Evolutionary conservation across 2,888 invertebrate genomes (phyloP).

Genomic region (Philonicus albiceps): DNA sequence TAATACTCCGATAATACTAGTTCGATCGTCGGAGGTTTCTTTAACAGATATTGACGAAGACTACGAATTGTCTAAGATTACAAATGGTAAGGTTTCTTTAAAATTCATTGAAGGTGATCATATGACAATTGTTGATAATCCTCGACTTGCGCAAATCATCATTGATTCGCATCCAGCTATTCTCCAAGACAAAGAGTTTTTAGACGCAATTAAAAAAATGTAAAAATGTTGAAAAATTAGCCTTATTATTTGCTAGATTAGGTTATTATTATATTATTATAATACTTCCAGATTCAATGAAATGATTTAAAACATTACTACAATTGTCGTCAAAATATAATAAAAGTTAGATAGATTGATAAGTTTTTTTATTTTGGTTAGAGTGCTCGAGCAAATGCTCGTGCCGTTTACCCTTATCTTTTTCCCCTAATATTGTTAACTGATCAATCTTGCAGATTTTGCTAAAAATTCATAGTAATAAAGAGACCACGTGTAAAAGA

Average conservation of each 20-base stretch:
- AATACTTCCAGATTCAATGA: too few species aligned
- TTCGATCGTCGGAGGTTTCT: conserved; percentile 71
- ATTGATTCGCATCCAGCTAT: conserved; percentile 64
- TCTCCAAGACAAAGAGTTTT: conserved; percentile 57
- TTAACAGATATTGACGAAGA: conserved; percentile 68
- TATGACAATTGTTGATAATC: conserved; percentile 72
- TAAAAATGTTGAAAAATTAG: neutral
- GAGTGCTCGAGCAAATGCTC: too few species aligned
- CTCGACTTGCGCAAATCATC: conserved; percentile 70
- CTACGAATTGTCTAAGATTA: conserved; percentile 71
- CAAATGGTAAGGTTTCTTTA: conserved; percentile 68
- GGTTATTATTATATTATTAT: neutral
- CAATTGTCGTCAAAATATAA: too few species aligned
- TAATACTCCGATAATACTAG: conserved; percentile 68
- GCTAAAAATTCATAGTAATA: too few species aligned
- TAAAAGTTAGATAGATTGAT: too few species aligned
- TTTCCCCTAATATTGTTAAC: too few species aligned
- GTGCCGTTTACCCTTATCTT: too few species aligned
- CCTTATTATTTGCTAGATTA: neutral
- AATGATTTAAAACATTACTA: too few species aligned
- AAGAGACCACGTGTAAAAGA: too few species aligned
- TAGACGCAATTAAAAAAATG: neutral
- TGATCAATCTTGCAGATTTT: too few species aligned
- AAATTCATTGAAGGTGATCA: conserved; percentile 78
- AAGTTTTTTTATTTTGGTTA: too few species aligned